phyloP scores from a whole-genome alignment of 2,113 vertebrate genomes.

The Alethe diademata region DNA sequence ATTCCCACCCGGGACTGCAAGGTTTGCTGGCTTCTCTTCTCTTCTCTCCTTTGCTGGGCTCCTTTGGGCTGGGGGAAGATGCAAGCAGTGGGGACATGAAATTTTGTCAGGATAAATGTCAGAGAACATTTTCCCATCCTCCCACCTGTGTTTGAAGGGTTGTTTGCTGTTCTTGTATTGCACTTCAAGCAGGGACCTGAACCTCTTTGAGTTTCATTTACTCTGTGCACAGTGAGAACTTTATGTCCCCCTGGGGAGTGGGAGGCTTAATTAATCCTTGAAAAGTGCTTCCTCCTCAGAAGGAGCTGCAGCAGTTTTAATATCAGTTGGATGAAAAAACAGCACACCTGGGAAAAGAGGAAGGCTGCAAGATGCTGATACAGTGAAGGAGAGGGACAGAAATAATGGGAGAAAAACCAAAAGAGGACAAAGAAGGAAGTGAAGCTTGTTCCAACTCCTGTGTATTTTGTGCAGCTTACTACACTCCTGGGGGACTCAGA shows the following conservation, averaged over 20 bases:
- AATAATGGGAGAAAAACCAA: neutral
- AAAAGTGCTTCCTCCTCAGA: neutral
- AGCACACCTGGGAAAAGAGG: neutral
- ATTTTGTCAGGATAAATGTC: conserved; percentile 1
- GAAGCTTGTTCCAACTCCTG: neutral
- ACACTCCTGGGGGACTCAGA: neutral
- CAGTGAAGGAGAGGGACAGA: neutral
- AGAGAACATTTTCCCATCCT: neutral
- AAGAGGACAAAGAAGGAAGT: neutral
- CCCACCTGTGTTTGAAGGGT: neutral
- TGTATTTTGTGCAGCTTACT: neutral
- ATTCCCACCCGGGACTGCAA: conserved; percentile 97
- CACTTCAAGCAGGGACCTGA: neutral
- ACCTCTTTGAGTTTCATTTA: neutral
- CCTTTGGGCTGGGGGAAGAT: neutral
- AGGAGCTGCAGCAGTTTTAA: neutral
- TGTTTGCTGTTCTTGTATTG: neutral
- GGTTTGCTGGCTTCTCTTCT: conserved; percentile 62
- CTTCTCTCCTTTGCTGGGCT: neutral
- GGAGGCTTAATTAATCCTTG: conserved; percentile 22
- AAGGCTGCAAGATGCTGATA: neutral
- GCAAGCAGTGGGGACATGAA: neutral
- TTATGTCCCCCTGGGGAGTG: neutral
- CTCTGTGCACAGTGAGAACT: neutral
- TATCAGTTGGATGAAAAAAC: neutral